phyloP scores from a whole-genome alignment of 2,888 invertebrate genomes.

The Dryadula phaetusa region DNA sequence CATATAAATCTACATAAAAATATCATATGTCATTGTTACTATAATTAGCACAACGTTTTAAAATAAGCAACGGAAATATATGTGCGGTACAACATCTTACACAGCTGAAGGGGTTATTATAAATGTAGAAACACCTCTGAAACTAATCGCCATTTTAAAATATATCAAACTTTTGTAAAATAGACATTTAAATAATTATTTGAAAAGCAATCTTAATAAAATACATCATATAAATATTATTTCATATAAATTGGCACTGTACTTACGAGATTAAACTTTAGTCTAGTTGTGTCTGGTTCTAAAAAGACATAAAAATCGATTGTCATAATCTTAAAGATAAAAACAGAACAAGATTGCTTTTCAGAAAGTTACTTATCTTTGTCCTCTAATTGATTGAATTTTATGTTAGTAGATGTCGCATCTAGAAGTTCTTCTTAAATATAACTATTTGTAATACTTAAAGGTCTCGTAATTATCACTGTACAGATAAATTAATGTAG shows the following conservation, averaged over 20 bases:
- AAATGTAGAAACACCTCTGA: conserved; percentile 20
- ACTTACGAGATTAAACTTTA: conserved; percentile 24
- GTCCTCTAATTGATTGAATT: conserved; percentile 25
- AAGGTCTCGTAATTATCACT: conserved; percentile 82
- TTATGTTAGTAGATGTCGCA: conserved; percentile 65
- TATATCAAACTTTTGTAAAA: conserved; percentile 7
- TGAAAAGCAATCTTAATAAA: conserved; percentile 23
- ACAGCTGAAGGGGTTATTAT: background rate
- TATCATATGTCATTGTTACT: background rate
- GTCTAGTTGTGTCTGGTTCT: background rate
- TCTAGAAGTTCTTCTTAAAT: conserved; percentile 72
- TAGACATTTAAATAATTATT: conserved; percentile 16
- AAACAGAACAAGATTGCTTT: conserved; percentile 15
- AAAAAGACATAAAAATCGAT: background rate
- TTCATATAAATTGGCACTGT: conserved; percentile 16
- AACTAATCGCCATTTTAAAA: conserved; percentile 11
- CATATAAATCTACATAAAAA: background rate
- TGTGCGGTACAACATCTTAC: conserved; percentile 1
- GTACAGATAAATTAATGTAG: conserved; percentile 84
- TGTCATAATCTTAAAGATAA: background rate
- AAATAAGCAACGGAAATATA: background rate
- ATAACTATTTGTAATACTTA: conserved; percentile 75
- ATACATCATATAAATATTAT: background rate
- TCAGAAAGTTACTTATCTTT: conserved; percentile 33
- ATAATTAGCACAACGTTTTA: background rate